Percentiles rank a stretch among this genome's conserved stretches.
Evolutionary conservation across 1,140 invertebrate genomes (phyloP).

Genomic region (Ptiloglossa arizonensis): DNA sequence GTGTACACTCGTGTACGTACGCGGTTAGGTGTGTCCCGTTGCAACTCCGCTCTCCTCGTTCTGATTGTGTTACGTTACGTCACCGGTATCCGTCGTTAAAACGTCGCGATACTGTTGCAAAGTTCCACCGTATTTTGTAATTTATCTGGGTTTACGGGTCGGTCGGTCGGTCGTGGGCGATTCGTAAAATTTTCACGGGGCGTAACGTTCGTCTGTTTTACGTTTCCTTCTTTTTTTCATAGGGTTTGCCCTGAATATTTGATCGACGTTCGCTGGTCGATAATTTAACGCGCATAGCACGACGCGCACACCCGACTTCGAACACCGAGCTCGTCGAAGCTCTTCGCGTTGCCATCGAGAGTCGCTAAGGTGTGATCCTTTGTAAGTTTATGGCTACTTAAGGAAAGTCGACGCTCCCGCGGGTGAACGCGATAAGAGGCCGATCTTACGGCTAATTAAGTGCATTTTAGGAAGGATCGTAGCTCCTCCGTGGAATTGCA

Average conservation of each 20-base stretch:
- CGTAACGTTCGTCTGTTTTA: not conserved
- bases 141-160: not conserved
- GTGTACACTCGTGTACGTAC: not conserved
- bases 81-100: conserved; percentile 1
- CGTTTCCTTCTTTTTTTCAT: not conserved
- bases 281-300: not conserved
- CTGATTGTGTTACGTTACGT: conserved; percentile 28
- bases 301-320: too few relatives aligned
- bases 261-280: not conserved
- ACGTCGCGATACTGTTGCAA: not conserved
- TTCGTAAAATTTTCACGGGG: not conserved
- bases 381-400: conserved; percentile 41
- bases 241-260: too few relatives aligned
- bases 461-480: conserved; percentile 31
- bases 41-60: conserved; percentile 6
- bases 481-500: conserved; percentile 30
- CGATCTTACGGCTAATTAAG: conserved; percentile 49
- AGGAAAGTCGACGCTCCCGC: conserved; percentile 1
- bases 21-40: conserved; percentile 25
- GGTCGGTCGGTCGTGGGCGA: too few relatives aligned
- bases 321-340: not conserved
- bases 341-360: conserved; percentile 6
- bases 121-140: not conserved
- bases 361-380: conserved; percentile 34
- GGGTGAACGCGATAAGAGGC: conserved; percentile 33